phyloP scores from a whole-genome alignment of 2,888 invertebrate genomes.

The Aleiodes leptofemur region DNA sequence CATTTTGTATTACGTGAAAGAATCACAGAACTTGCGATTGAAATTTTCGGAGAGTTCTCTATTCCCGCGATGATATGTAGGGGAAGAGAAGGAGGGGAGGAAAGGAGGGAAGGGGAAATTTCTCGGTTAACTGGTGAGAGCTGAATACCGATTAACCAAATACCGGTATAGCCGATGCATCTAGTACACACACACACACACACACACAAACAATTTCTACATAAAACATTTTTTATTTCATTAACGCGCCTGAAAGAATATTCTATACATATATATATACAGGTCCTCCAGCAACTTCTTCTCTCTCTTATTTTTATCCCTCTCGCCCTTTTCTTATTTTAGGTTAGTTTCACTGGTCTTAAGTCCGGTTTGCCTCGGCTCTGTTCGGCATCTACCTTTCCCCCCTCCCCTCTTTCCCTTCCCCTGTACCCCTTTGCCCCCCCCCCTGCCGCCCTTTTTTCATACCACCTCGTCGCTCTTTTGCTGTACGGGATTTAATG shows the following conservation, averaged over 20 bases:
- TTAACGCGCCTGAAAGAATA: too few species aligned
- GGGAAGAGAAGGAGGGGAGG: not conserved
- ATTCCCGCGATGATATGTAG: constrained; percentile 25
- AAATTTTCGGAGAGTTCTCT: constrained; percentile 62
- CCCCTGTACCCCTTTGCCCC: constrained; percentile 28
- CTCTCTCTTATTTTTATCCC: constrained; percentile 14
- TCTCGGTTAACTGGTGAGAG: constrained; percentile 46
- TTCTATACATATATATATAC: too few species aligned
- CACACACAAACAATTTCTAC: not conserved
- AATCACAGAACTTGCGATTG: constrained; percentile 66
- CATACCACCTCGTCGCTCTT: constrained; percentile 16
- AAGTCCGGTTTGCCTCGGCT: constrained; percentile 38
- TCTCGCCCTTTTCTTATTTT: constrained; percentile 4
- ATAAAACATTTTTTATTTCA: constrained; percentile 3
- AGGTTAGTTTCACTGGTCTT: constrained; percentile 21
- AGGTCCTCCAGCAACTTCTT: not conserved
- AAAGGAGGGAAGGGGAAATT: constrained; percentile 7
- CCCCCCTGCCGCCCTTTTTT: constrained; percentile 29
- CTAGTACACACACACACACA: not conserved
- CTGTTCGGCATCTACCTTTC: constrained; percentile 35
- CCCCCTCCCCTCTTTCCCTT: constrained; percentile 28
- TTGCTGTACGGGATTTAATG: constrained; percentile 63
- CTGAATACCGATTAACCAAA: constrained; percentile 68
- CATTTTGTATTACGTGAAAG: constrained; percentile 70
- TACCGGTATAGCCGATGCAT: constrained; percentile 38